phyloP scores from a whole-genome alignment of 2,113 vertebrate species.

The Ranitomeya imitator region DNA sequence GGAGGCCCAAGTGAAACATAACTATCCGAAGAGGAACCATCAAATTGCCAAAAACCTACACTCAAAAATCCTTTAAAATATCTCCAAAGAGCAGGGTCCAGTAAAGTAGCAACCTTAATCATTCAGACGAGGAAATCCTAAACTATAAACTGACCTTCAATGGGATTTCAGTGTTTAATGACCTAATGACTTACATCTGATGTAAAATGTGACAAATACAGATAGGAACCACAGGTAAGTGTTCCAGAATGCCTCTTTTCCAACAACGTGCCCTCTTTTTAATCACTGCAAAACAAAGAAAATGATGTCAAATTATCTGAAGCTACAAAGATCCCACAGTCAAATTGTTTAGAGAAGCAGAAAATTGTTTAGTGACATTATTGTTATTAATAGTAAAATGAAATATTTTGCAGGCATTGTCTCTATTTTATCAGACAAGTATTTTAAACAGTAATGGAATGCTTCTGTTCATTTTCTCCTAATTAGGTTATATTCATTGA shows the following conservation, averaged over 20 bases:
- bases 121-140: slow-evolving; percentile 20
- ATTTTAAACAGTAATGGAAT: slow-evolving; percentile 9
- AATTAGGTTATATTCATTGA: slow-evolving; percentile 13
- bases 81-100: slow-evolving; percentile 39
- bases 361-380: slow-evolving; percentile 42
- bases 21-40: slow-evolving; percentile 36
- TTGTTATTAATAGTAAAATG: slow-evolving; percentile 28
- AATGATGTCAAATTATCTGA: slow-evolving; percentile 28
- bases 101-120: slow-evolving; percentile 38
- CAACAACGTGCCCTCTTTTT: slow-evolving; percentile 6
- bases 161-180: slow-evolving; percentile 50
- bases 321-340: neutral
- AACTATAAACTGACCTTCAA: slow-evolving; percentile 45
- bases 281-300: slow-evolving; percentile 30
- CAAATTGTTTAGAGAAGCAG: slow-evolving; percentile 44
- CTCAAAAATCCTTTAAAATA: slow-evolving; percentile 44
- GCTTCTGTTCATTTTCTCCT: slow-evolving; percentile 24
- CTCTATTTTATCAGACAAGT: slow-evolving; percentile 1
- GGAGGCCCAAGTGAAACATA: slow-evolving; percentile 29
- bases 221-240: slow-evolving; percentile 44
- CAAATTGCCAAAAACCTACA: slow-evolving; percentile 16
- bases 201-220: slow-evolving; percentile 51
- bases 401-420: slow-evolving; percentile 27
- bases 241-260: slow-evolving; percentile 13
- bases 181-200: slow-evolving; percentile 39